These are phyloP conservation scores for Tetragnatha versicolor DNA, from an alignment of 1,140 invertebrate genomes.

Conservation along the genomic window DNA sequence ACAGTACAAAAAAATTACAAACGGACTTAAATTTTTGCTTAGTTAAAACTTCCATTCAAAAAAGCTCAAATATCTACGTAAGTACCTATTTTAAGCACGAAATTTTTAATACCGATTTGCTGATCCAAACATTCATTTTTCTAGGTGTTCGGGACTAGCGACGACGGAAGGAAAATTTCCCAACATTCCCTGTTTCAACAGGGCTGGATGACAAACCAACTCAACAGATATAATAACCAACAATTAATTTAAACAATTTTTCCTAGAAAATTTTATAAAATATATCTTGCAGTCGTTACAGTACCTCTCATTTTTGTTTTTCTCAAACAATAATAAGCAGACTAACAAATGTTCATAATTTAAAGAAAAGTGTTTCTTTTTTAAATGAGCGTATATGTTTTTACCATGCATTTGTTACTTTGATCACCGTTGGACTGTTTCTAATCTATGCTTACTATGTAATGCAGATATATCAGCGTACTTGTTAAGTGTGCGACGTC, in stretches of 20 bases:
- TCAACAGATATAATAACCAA: constrained; percentile 1
- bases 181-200: too few species aligned
- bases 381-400: constrained; percentile 9
- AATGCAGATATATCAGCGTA: constrained; percentile 29
- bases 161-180: too few species aligned
- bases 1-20: too few species aligned
- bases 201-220: too few species aligned
- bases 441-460: constrained; percentile 44
- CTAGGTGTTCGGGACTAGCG: too few species aligned
- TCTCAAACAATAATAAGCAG: neutral
- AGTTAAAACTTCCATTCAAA: too few species aligned
- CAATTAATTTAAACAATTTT: constrained; percentile 30
- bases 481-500: constrained; percentile 1
- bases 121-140: too few species aligned
- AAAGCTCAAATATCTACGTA: too few species aligned
- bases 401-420: constrained; percentile 42
- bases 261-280: constrained; percentile 14
- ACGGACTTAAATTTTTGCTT: too few species aligned
- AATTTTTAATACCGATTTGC: too few species aligned
- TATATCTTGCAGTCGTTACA: constrained; percentile 30
- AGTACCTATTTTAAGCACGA: too few species aligned
- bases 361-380: constrained; percentile 7
- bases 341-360: constrained; percentile 26
- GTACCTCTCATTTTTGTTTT: constrained; percentile 26
- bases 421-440: constrained; percentile 33